phyloP scores from a whole-genome alignment of 2,113 vertebrate genomes.

The Rafetus swinhoei region DNA sequence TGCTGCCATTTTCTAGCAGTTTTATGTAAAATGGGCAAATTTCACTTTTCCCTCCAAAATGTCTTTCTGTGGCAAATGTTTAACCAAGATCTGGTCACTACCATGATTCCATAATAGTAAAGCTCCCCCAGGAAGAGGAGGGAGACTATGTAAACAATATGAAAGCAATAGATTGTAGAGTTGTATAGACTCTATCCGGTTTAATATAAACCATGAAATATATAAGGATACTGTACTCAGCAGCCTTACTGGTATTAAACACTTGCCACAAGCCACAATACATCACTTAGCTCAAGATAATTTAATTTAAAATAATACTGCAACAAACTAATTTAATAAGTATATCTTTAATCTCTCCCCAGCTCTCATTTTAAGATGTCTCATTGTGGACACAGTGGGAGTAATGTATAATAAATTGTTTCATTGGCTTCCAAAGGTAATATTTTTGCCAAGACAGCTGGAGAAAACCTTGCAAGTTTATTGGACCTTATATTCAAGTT shows the following conservation, averaged over 20 bases:
- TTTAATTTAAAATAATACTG: slow-evolving; percentile 28
- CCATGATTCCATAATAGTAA: not conserved
- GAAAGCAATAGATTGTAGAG: not conserved
- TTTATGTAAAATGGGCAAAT: not conserved
- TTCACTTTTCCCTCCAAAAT: not conserved
- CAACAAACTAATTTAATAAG: slow-evolving; percentile 37
- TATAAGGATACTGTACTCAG: not conserved
- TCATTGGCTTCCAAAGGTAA: slow-evolving; percentile 65
- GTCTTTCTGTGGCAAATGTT: not conserved
- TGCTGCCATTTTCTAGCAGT: not conserved
- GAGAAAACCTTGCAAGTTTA: slow-evolving; percentile 64
- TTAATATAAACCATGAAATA: not conserved
- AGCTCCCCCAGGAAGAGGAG: no score
- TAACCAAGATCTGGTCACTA: not conserved
- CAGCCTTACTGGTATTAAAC: slow-evolving; percentile 19
- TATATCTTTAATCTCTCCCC: slow-evolving; percentile 47
- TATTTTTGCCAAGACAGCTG: slow-evolving; percentile 76
- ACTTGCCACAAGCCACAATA: not conserved
- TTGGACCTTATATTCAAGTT: slow-evolving; percentile 55
- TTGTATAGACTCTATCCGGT: not conserved
- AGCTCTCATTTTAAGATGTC: slow-evolving; percentile 44
- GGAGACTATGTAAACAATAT: not conserved
- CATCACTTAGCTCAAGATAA: not conserved
- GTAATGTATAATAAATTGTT: slow-evolving; percentile 55
- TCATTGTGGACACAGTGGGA: slow-evolving; percentile 60